Evolutionary conservation across 1,140 invertebrate species (phyloP).

Genomic region (Panagrolaimus sp.): DNA sequence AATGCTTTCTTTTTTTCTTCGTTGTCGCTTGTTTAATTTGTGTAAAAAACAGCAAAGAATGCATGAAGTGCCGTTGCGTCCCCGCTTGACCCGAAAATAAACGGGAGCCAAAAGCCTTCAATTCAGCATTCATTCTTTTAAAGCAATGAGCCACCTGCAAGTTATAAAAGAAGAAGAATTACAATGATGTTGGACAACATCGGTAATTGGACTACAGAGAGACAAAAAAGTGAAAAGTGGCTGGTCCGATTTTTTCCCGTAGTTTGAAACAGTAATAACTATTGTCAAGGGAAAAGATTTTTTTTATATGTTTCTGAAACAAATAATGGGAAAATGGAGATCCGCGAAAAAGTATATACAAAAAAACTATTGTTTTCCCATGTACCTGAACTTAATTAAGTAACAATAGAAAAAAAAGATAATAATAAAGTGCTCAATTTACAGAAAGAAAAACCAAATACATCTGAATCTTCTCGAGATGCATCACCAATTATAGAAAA

Average conservation of each 20-base stretch:
- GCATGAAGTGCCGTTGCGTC: not conserved
- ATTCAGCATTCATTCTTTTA: constrained; percentile 9
- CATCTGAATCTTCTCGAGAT: not conserved
- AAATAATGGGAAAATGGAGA: too few species aligned
- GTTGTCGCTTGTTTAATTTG: not conserved
- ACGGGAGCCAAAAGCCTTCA: not conserved
- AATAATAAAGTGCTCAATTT: not conserved
- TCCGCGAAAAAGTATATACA: too few species aligned
- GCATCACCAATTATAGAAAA: not conserved
- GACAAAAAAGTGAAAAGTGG: constrained; percentile 3
- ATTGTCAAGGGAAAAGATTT: not conserved
- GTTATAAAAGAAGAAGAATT: not conserved
- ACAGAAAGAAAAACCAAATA: constrained; percentile 3
- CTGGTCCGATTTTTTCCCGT: not conserved
- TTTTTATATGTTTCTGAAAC: too few species aligned
- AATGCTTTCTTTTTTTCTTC: not conserved
- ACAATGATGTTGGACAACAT: constrained; percentile 13
- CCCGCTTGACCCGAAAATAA: not conserved
- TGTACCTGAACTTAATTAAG: constrained; percentile 7
- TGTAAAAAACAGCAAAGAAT: not conserved
- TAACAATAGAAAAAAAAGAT: not conserved
- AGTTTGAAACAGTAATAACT: not conserved
- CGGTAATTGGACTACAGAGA: constrained; percentile 6
- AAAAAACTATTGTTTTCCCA: not conserved
- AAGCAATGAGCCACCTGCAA: constrained; percentile 7